Evolutionary conservation across 2,797 vertebrate species (phyloP), one percentile per base, ranked within the genome.

Genomic region (Epinephelus awoara): DNA sequence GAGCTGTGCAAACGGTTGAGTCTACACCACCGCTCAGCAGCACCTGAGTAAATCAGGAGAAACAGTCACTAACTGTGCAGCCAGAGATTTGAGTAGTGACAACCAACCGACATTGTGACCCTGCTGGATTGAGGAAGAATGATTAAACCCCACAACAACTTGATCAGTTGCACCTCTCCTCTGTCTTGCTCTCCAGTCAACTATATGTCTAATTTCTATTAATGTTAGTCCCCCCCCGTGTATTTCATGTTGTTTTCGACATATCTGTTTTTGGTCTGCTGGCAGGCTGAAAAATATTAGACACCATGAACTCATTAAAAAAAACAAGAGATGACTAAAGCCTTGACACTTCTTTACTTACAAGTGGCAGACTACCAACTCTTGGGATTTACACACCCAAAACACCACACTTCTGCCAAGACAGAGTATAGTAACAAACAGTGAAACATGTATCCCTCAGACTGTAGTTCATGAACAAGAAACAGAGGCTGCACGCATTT

Each of bases 21-120:
- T 99, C 98, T 40, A 99, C 98, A 0, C 98, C 98, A 0, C 98
- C 98, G n/a, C 98, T 99, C 47, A 99, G 93, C 75, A 99, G 94
- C 85, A 99, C 98, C 98, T 99, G 78, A 40, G 27, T 21, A 66
- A 2, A 78, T 10, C 14, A 77, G 46, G 2, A 51, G 1, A 75
- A 58, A 67, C 34, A 57, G n/a, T 51, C n/a, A 77, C 11, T 5
- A 40, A 47, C 19, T 40, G 29, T 54, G 27, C 9, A 21, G 11
- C 14, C 27, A 23, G 4, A 70, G 1, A 50, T 14, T 21, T 5
- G n/a, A 47, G 42, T 18, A 2, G 15, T 9, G 12, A 47, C 47
- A 38, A 7, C 2, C 13, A 54, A 6, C 11, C 19, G 5, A n/a
- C 27, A 51, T 40, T 77, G 6, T 19, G 18, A 40, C 1, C 5